Conservation (phyloP, 92 coral and sea anemone species). For the Blastomussa wellsi region DNA sequence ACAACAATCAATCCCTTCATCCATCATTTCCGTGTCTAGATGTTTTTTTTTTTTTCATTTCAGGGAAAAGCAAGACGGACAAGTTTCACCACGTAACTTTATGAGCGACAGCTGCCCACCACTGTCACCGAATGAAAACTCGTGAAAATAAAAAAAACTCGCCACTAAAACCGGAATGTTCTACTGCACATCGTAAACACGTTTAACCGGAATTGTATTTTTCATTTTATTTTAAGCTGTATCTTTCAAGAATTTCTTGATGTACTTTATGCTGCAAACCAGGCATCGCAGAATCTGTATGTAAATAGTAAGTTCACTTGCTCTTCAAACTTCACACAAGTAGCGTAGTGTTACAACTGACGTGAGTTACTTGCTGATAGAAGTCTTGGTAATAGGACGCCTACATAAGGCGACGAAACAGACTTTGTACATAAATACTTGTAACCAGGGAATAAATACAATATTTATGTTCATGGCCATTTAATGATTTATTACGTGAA, state of each 20-base stretch:
- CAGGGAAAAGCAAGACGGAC: slow-evolving; percentile 97
- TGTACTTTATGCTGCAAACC: neutral
- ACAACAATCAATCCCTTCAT: neutral
- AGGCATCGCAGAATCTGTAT: neutral
- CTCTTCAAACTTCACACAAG: neutral
- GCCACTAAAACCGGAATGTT: neutral
- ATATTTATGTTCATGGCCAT: neutral
- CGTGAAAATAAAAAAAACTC: neutral
- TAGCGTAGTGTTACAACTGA: neutral
- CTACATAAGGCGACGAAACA: neutral
- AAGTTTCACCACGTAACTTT: slow-evolving; percentile 92
- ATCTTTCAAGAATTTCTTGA: neutral
- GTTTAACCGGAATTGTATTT: neutral
- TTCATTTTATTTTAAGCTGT: neutral
- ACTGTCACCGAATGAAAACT: slow-evolving; percentile 68
- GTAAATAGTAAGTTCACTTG: neutral
- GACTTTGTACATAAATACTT: neutral
- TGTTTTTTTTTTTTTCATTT: slow-evolving; percentile 23
- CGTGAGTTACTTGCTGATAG: neutral
- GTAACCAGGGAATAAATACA: neutral
- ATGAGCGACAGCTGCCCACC: slow-evolving; percentile 93
- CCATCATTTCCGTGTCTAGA: neutral
- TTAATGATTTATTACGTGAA: neutral
- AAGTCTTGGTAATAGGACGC: neutral
- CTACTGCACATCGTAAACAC: neutral